Conservation (phyloP, 2,113 vertebrate genomes). For the Tringa solitaria region DNA sequence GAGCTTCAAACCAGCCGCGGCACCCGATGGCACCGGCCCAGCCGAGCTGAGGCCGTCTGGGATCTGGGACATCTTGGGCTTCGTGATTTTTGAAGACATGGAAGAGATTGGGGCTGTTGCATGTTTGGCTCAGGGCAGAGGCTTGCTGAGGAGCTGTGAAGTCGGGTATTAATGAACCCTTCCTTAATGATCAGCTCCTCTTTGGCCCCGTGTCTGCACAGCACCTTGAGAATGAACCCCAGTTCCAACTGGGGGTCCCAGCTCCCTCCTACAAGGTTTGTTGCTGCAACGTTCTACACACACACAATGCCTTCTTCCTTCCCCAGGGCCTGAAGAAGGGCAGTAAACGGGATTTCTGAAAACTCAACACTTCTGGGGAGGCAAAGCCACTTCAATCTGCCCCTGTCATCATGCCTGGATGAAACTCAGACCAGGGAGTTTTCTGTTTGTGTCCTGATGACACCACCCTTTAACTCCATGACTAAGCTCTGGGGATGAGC, state of each 20-base stretch:
- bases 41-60: background rate
- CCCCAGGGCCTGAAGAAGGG: accelerated
- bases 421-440: background rate
- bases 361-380: background rate
- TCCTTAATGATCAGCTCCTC: background rate
- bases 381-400: background rate
- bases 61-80: background rate
- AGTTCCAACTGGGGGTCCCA: accelerated
- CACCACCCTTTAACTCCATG: background rate
- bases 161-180: accelerated
- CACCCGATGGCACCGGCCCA: background rate
- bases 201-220: background rate
- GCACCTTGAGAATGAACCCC: background rate
- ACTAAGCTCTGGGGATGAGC: slow-evolving; percentile 27
- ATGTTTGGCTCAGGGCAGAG: background rate
- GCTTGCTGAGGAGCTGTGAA: background rate
- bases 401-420: background rate
- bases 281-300: background rate
- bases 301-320: background rate
- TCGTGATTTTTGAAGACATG: background rate
- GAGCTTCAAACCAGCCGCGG: background rate
- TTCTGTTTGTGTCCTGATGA: background rate
- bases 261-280: background rate
- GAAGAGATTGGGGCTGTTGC: background rate
- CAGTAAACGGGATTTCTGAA: background rate